phyloP scores from a whole-genome alignment of 2,113 vertebrate species.

The Sinocyclocheilus maitianheensis region DNA sequence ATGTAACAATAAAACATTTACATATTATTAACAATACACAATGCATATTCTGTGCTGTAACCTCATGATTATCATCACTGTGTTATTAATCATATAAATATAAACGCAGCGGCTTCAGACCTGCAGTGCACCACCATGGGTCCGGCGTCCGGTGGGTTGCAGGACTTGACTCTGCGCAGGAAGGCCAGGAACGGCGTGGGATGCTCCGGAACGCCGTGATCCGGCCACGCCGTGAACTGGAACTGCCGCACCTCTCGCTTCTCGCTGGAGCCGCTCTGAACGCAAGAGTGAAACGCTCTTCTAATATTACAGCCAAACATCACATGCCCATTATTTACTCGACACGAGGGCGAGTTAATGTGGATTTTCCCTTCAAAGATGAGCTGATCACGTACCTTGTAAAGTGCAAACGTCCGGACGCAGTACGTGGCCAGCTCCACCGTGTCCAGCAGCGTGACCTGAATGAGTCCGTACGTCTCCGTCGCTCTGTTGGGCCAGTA shows the following conservation, averaged over 20 bases:
- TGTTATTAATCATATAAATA: neutral
- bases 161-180: conserved; percentile 93
- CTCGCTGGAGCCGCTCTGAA: conserved; percentile 94
- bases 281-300: neutral
- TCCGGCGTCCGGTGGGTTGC: conserved; percentile 95
- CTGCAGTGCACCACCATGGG: conserved; percentile 99
- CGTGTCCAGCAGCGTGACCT: conserved; percentile 93
- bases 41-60: neutral
- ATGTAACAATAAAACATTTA: neutral
- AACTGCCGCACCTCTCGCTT: conserved; percentile 98
- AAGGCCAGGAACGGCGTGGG: conserved; percentile 97
- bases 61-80: neutral
- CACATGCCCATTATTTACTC: too few species aligned
- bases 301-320: neutral
- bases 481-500: conserved; percentile 97
- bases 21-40: too few species aligned
- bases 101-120: conserved; percentile 68
- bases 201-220: conserved; percentile 97
- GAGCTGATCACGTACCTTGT: conserved; percentile 80
- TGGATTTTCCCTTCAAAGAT: too few species aligned
- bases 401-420: conserved; percentile 96
- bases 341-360: too few species aligned
- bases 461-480: conserved; percentile 94
- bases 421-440: conserved; percentile 97
- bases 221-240: conserved; percentile 99